phyloP scores from a whole-genome alignment of 1,140 invertebrate genomes.

The Pseudomyrmex cubaensis region DNA sequence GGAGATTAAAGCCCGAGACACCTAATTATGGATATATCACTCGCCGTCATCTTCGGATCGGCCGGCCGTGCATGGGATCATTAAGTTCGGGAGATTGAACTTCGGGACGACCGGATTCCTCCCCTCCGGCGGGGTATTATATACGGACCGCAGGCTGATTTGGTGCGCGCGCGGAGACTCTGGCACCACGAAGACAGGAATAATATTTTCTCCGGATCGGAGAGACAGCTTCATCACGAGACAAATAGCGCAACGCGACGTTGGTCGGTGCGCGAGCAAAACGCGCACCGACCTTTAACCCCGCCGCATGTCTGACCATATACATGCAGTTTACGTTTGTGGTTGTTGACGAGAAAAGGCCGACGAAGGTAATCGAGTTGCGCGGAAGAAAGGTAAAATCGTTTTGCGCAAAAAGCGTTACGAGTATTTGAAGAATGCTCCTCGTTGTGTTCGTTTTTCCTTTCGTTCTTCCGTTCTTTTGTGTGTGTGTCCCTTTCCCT shows the following conservation, averaged over 20 bases:
- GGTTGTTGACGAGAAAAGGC: constrained; percentile 24
- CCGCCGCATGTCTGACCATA: background rate
- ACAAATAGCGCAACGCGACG: background rate
- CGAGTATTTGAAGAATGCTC: too few species aligned
- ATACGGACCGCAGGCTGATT: constrained; percentile 12
- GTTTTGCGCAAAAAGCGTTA: too few species aligned
- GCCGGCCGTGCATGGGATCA: constrained; percentile 40
- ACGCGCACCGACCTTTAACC: background rate
- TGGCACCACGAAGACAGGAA: background rate
- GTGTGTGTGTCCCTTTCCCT: too few species aligned
- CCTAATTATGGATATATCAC: constrained; percentile 61
- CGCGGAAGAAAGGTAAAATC: background rate
- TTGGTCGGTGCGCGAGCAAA: background rate
- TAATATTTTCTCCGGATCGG: constrained; percentile 10
- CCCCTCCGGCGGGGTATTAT: constrained; percentile 18
- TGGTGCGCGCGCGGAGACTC: background rate
- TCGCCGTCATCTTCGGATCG: constrained; percentile 53
- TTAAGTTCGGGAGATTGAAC: constrained; percentile 59
- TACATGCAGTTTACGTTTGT: background rate
- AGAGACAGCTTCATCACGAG: constrained; percentile 16
- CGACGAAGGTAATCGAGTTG: constrained; percentile 61
- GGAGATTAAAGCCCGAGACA: constrained; percentile 57
- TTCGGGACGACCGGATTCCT: constrained; percentile 5
- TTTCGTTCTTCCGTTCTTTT: background rate
- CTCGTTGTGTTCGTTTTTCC: too few species aligned